A percentile compares a stretch with the other conserved stretches of the same genome.
Evolutionary conservation across 2,797 vertebrate species (phyloP).

Genomic region (Chloroceryle amazona): DNA sequence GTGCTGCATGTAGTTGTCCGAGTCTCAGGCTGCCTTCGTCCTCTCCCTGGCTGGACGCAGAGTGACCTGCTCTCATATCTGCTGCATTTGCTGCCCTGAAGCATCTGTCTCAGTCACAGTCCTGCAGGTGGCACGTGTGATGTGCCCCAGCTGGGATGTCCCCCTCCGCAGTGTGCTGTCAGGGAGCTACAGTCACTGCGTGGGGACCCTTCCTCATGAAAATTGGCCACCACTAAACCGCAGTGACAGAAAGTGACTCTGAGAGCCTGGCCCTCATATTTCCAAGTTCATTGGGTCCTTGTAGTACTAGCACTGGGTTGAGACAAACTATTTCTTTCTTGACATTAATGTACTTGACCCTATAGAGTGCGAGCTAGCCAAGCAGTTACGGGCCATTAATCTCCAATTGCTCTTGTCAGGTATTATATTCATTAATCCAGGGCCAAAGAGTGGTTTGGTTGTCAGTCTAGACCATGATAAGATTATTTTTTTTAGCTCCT

Average conservation of each 20-base stretch:
- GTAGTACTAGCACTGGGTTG: background rate
- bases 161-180: accelerated
- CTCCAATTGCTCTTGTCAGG: conserved; percentile 7
- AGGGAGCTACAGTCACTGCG: background rate
- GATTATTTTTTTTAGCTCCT: background rate
- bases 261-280: background rate
- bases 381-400: conserved; percentile 43
- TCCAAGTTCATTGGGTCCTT: background rate
- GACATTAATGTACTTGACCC: conserved; percentile 31
- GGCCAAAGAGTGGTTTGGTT: background rate
- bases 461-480: background rate
- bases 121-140: background rate
- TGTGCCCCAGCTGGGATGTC: accelerated
- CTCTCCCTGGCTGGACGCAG: background rate
- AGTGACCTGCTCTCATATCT: background rate
- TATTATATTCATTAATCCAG: background rate
- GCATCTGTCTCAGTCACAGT: background rate
- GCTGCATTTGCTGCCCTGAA: background rate
- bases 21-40: background rate
- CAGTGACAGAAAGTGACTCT: background rate
- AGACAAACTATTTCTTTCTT: background rate
- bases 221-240: accelerated
- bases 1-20: background rate
- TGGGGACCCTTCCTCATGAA: background rate
- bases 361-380: background rate